Conservation (phyloP, 2,888 invertebrate species). For the Microdon myrmicae region DNA sequence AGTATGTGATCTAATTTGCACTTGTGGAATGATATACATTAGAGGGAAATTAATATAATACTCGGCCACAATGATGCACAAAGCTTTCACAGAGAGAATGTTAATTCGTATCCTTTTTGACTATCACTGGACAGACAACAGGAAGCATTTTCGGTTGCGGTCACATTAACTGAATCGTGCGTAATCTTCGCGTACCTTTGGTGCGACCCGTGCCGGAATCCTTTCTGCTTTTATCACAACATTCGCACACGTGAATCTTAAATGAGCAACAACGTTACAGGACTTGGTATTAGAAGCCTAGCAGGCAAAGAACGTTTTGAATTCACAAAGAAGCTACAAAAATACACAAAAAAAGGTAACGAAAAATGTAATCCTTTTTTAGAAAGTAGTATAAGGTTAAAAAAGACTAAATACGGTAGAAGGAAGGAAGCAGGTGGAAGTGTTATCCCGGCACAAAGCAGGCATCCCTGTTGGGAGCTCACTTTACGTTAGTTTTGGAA, state of each 20-base stretch:
- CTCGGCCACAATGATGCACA: slow-evolving; percentile 34
- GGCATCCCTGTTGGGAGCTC: slow-evolving; percentile 31
- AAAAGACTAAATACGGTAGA: too few species aligned
- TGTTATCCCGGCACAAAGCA: slow-evolving; percentile 40
- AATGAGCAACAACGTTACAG: slow-evolving; percentile 41
- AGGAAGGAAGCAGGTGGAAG: slow-evolving; percentile 4
- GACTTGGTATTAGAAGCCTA: not conserved
- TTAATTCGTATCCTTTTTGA: too few species aligned
- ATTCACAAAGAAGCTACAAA: slow-evolving; percentile 21
- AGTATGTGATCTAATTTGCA: slow-evolving; percentile 44
- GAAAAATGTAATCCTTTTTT: slow-evolving; percentile 41
- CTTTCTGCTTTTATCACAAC: slow-evolving; percentile 16
- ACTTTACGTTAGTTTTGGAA: slow-evolving; percentile 35
- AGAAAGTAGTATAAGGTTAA: slow-evolving; percentile 4
- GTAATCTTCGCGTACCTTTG: slow-evolving; percentile 47
- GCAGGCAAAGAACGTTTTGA: slow-evolving; percentile 22
- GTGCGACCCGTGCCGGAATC: slow-evolving; percentile 20
- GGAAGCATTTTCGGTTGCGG: slow-evolving; percentile 45
- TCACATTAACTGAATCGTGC: slow-evolving; percentile 52
- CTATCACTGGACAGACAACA: slow-evolving; percentile 36
- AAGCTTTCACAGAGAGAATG: slow-evolving; percentile 30
- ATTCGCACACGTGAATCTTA: slow-evolving; percentile 46
- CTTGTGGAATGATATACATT: slow-evolving; percentile 47
- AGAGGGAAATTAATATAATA: slow-evolving; percentile 42
- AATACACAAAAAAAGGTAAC: not conserved